Conservation (phyloP, 2,113 vertebrate species). For the Pagrus major region DNA sequence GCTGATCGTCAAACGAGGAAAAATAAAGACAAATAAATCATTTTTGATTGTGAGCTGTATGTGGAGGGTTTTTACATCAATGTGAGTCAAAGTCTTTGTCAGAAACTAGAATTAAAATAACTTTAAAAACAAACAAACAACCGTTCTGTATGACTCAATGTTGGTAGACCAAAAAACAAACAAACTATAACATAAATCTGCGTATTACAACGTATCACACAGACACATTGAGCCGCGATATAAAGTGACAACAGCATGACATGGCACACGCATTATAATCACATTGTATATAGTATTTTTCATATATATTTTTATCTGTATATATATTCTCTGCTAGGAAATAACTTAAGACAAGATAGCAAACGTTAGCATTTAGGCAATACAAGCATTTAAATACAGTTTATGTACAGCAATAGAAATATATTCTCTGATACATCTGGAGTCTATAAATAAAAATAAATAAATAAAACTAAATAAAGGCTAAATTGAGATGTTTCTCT, state of each 20-base stretch:
- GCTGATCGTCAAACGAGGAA: neutral
- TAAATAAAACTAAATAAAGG: neutral
- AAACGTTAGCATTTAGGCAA: constrained; percentile 44
- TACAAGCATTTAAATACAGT: constrained; percentile 57
- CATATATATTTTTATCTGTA: neutral
- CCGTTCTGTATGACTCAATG: neutral
- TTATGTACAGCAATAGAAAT: constrained; percentile 59
- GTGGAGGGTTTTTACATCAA: no score
- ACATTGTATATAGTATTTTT: constrained; percentile 13
- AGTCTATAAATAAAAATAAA: constrained; percentile 31
- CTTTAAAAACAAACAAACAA: neutral
- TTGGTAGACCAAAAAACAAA: neutral
- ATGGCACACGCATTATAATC: constrained; percentile 46
- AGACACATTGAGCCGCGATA: constrained; percentile 11
- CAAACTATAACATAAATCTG: constrained; percentile 19
- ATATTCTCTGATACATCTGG: constrained; percentile 50
- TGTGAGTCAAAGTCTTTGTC: neutral
- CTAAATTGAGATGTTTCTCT: neutral
- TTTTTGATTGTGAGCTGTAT: no score
- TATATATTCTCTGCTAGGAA: constrained; percentile 34
- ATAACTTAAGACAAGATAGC: constrained; percentile 28
- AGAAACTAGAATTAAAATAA: constrained; percentile 4
- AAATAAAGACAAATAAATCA: no score
- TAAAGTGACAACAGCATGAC: constrained; percentile 57
- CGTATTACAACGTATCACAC: constrained; percentile 3